A percentile compares a stretch with the other conserved stretches of the same genome.
Evolutionary conservation across 2,797 vertebrate genomes (phyloP).

Genomic region (Telmatherina bonti): DNA sequence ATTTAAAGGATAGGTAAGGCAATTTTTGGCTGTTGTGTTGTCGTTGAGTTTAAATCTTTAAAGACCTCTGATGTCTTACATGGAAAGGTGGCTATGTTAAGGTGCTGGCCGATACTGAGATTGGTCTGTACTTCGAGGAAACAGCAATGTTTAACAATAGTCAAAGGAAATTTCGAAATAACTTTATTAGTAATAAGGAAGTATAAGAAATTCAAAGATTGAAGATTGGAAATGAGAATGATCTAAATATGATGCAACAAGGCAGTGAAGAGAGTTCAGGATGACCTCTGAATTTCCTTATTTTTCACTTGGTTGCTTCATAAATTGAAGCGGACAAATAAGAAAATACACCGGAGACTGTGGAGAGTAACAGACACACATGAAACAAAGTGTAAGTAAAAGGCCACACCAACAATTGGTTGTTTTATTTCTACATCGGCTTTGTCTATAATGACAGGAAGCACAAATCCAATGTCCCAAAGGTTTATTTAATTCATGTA

Average conservation of each 20-base stretch:
- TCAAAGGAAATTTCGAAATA: too few relatives aligned
- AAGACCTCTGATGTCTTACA: slow-evolving; percentile 35
- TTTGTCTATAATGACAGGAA: not conserved
- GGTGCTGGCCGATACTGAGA: slow-evolving; percentile 20
- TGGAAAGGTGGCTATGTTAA: slow-evolving; percentile 6
- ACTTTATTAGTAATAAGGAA: too few relatives aligned
- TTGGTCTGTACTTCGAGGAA: slow-evolving; percentile 25
- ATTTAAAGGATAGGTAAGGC: not conserved
- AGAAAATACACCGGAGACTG: not conserved
- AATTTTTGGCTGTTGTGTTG: not conserved
- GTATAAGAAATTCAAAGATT: too few relatives aligned
- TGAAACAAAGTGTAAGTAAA: slow-evolving; percentile 10
- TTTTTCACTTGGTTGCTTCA: slow-evolving; percentile 21
- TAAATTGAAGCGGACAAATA: not conserved
- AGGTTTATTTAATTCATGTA: slow-evolving; percentile 3
- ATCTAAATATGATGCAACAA: slow-evolving; percentile 28
- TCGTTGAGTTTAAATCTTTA: slow-evolving; percentile 32
- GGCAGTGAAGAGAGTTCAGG: not conserved
- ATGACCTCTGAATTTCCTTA: slow-evolving; percentile 25
- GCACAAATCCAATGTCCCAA: slow-evolving; percentile 5
- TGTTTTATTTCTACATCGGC: slow-evolving; percentile 5
- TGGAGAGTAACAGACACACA: not conserved
- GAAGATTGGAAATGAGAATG: slow-evolving; percentile 31
- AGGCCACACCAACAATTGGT: not conserved
- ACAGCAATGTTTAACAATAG: too few relatives aligned